A percentile compares a stretch with the other conserved stretches of the same genome.
Evolutionary conservation across 2,888 invertebrate genomes (phyloP).

Genomic region (Kuschelorhynchus macadamiae): DNA sequence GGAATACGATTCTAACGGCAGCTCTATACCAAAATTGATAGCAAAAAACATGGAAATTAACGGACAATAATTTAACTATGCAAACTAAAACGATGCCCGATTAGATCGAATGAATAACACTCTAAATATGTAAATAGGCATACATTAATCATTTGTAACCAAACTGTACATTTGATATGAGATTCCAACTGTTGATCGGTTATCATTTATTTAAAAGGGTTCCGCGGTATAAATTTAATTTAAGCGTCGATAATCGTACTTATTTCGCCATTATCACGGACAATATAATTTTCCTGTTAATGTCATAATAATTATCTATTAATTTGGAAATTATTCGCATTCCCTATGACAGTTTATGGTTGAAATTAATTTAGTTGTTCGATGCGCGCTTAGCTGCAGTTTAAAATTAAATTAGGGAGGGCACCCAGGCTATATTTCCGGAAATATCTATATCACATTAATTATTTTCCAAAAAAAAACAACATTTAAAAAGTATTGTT

Average conservation of each 20-base stretch:
- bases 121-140: conserved; percentile 39
- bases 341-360: conserved; percentile 31
- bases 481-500: neutral
- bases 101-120: conserved; percentile 38
- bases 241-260: conserved; percentile 32
- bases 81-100: conserved; percentile 31
- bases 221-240: conserved; percentile 35
- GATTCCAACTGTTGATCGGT: conserved; percentile 40
- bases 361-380: conserved; percentile 27
- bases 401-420: conserved; percentile 28
- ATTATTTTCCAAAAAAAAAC: no score
- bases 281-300: conserved; percentile 34
- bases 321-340: conserved; percentile 33
- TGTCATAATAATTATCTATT: conserved; percentile 36
- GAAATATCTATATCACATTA: no score
- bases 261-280: conserved; percentile 27
- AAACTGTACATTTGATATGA: conserved; percentile 35
- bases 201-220: conserved; percentile 37
- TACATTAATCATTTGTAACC: conserved; percentile 42
- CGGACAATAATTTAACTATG: conserved; percentile 25
- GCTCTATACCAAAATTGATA: neutral
- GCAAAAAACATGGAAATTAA: conserved; percentile 20
- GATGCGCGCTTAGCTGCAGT: conserved; percentile 18
- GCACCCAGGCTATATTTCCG: neutral
- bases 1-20: no score